A percentile compares a stretch with the other conserved stretches of the same genome.
Evolutionary conservation across 1,140 invertebrate genomes (phyloP).

Genomic region (Aphidius ervi): DNA sequence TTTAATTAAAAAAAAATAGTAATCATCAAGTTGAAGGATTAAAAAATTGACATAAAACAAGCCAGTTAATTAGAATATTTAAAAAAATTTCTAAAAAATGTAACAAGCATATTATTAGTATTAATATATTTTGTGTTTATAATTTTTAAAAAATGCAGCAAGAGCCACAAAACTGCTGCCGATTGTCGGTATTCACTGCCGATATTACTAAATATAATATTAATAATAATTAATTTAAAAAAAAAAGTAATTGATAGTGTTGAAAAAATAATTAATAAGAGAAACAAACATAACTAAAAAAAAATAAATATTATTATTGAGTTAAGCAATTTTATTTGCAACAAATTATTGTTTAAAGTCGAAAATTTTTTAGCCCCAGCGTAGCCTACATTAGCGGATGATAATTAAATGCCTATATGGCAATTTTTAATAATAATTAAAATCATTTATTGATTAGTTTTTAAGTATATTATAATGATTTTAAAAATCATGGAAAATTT

Average conservation of each 20-base stretch:
- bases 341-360: slow-evolving; percentile 7
- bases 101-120: no score
- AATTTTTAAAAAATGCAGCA: slow-evolving; percentile 30
- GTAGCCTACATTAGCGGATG: slow-evolving; percentile 28
- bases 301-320: slow-evolving; percentile 26
- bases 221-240: slow-evolving; percentile 36
- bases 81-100: no score
- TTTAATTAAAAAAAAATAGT: no score
- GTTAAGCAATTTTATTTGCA: no score
- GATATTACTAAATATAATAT: slow-evolving; percentile 51
- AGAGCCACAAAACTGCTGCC: slow-evolving; percentile 41
- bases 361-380: slow-evolving; percentile 20
- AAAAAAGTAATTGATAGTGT: slow-evolving; percentile 21
- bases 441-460: slow-evolving; percentile 20
- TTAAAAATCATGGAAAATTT: neutral
- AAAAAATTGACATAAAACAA: no score
- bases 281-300: slow-evolving; percentile 27
- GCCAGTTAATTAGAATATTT: no score
- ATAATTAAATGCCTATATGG: slow-evolving; percentile 25
- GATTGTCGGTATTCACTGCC: slow-evolving; percentile 56
- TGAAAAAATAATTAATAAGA: slow-evolving; percentile 22
- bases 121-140: no score
- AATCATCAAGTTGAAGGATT: no score
- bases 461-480: slow-evolving; percentile 4
- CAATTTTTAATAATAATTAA: slow-evolving; percentile 21